phyloP scores from a whole-genome alignment of 37 sponge, comb jelly and placozoan genomes.

The Ephydatia muelleri region DNA sequence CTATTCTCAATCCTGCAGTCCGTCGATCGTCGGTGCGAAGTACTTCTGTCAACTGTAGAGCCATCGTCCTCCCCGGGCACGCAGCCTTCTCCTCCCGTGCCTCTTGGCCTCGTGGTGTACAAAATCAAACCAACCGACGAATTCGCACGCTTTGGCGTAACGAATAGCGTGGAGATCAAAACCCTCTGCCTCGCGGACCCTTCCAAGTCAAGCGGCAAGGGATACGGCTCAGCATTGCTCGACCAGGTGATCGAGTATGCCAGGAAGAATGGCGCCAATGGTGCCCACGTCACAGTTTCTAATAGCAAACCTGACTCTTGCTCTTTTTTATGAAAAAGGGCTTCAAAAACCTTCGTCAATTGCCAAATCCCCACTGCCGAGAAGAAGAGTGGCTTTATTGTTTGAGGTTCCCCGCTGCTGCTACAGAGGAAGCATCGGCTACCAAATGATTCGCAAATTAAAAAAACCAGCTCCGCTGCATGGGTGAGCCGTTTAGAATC shows the following conservation, averaged over 20 bases:
- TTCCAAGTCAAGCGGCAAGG: background rate
- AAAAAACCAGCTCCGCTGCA: too few relatives aligned
- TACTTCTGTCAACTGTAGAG: background rate
- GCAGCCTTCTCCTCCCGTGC: too few relatives aligned
- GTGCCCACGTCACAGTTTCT: background rate
- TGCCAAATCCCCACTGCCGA: too few relatives aligned
- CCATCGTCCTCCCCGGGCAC: too few relatives aligned
- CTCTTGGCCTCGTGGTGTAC: background rate
- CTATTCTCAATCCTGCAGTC: background rate
- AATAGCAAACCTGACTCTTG: background rate
- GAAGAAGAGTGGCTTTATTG: too few relatives aligned
- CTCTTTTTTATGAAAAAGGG: background rate
- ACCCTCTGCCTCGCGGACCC: background rate
- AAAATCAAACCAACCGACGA: background rate
- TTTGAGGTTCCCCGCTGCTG: too few relatives aligned
- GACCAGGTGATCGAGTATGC: background rate
- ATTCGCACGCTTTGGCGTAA: background rate
- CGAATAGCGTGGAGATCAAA: background rate
- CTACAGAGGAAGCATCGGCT: too few relatives aligned
- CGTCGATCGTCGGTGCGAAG: background rate
- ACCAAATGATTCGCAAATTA: too few relatives aligned
- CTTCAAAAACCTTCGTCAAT: background rate
- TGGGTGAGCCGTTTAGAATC: too few relatives aligned
- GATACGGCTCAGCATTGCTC: background rate
- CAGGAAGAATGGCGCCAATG: background rate